Conservation (phyloP, 2,113 vertebrate genomes). For the Caracal caracal region DNA sequence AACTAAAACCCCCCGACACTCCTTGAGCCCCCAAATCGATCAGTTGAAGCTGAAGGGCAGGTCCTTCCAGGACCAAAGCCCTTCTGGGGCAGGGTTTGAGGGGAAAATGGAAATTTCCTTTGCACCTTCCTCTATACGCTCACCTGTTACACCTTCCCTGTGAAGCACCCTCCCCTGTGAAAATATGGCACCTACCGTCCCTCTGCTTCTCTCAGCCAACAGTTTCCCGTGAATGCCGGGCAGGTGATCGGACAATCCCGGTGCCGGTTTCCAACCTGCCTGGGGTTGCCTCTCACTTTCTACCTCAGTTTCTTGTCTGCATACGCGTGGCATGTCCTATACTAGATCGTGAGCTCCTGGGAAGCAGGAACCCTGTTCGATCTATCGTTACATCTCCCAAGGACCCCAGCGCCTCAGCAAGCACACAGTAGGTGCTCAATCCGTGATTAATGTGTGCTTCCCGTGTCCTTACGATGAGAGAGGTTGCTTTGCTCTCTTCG, state of each 20-base stretch:
- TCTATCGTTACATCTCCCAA: background rate
- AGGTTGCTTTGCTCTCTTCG: background rate
- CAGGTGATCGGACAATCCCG: background rate
- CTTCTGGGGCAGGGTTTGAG: background rate
- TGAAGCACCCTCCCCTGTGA: background rate
- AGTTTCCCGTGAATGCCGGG: background rate
- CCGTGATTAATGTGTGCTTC: background rate
- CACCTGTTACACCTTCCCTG: background rate
- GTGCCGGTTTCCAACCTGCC: background rate
- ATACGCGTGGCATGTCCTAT: rapidly evolving
- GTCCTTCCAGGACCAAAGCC: background rate
- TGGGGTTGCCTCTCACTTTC: background rate
- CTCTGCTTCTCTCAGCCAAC: background rate
- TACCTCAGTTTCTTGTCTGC: background rate
- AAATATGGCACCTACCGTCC: background rate
- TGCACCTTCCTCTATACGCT: background rate
- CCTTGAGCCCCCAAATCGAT: background rate
- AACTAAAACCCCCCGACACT: background rate
- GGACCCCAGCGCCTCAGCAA: background rate
- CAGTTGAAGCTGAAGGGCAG: background rate
- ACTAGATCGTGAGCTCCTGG: background rate
- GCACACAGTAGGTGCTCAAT: background rate
- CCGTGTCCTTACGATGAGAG: background rate
- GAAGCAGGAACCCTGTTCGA: background rate
- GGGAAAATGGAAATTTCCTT: background rate